Base-by-base conservation (phyloP, 64 coral and sea anemone genomes). In the Actinia tenebrosa region DNA sequence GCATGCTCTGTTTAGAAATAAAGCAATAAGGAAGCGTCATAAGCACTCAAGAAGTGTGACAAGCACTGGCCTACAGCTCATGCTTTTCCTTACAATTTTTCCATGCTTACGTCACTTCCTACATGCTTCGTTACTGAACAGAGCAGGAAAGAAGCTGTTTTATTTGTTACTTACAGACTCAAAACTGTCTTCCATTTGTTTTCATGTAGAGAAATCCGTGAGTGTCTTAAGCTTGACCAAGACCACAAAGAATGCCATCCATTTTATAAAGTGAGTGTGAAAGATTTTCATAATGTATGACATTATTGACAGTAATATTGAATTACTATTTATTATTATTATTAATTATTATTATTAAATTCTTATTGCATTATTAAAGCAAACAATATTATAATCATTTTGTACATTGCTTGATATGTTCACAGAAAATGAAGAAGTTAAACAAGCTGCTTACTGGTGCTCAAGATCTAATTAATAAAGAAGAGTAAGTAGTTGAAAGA, bases 191-290 rank as follows among this genome's bases (percentile, higher is more conserved):
- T 66, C 22, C 27, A 43, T 23, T 58, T 43, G 9, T 30, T 88
- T 37, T 79, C 37, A 75, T 89, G 17, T 62, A 99, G 97, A 64
- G 97, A 99, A 84, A 91, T 99, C 42, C 87, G 97, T 43, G 97
- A 99, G 80, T 99, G 97, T 95, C 87, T 99, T 9, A 99, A 99
- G 78, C 90, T 99, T 45, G 97, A 99, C 83, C 97, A 90, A 19
- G 97, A 99, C 84, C 97, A 99, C 88, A 99, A 95, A 62, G 91
- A 99, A 26, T 99, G 97, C 58, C 91, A 90, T 92, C 93, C 97
- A 71, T 95, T 99, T 45, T 99, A 99, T 72, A 99, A 99, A 93
- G 97, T 99, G 84, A 75, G 26, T 14, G 22, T 14, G 22, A 27
- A 42, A 75, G 11, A 22, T 75, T 42, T 75, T 30, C 18, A 30